Evolutionary conservation across 2,888 invertebrate genomes (phyloP).

Genomic region (Ametastegia equiseti): DNA sequence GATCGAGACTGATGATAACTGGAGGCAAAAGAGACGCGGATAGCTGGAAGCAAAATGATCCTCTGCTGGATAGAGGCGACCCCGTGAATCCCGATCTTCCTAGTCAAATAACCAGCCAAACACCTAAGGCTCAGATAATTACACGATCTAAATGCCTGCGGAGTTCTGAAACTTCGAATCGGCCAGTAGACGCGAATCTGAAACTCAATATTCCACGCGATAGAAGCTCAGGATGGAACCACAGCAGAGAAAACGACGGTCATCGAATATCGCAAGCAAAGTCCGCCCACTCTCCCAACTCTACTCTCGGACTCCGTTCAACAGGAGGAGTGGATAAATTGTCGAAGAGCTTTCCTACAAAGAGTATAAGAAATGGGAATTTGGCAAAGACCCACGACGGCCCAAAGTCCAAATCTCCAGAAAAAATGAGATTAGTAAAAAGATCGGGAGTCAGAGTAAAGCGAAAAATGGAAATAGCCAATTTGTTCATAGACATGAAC

Average conservation of each 20-base stretch:
- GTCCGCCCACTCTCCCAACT: not conserved
- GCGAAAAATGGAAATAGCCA: conserved; percentile 67
- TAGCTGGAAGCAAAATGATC: not conserved
- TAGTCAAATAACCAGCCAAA: not conserved
- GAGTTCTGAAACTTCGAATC: not conserved
- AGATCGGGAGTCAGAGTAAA: conserved; percentile 50
- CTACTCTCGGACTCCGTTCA: not conserved
- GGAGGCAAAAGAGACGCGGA: not conserved
- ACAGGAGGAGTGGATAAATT: not conserved
- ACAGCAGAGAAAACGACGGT: not conserved
- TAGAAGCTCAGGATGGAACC: not conserved
- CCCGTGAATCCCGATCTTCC: not conserved
- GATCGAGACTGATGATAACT: not conserved
- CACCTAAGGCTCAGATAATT: not conserved
- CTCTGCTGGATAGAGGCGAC: not conserved
- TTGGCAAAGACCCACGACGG: too few species aligned
- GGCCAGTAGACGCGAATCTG: not conserved
- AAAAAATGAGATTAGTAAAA: conserved; percentile 17
- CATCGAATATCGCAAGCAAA: not conserved
- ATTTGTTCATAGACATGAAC: conserved; percentile 69
- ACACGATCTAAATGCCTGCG: not conserved
- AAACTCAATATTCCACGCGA: not conserved
- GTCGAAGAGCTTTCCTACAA: not conserved
- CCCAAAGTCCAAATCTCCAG: too few species aligned
- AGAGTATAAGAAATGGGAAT: not conserved